Conservation (phyloP, 2,888 invertebrate genomes). For the Rotaria magnacalcarata region DNA sequence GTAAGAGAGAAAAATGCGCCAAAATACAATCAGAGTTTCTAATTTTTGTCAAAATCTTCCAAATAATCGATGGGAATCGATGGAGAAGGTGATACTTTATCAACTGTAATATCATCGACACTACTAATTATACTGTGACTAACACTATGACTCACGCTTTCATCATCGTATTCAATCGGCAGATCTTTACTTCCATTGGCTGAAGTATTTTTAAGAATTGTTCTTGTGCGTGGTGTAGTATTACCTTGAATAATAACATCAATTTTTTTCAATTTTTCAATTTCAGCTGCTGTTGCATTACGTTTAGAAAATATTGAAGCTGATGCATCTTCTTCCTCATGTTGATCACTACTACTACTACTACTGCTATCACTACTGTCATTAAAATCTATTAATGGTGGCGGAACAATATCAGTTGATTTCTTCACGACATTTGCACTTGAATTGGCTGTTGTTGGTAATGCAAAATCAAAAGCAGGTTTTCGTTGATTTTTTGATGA, state of each 20-base stretch:
- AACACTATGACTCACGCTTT: neutral
- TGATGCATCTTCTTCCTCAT: neutral
- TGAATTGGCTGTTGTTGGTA: neutral
- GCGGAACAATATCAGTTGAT: neutral
- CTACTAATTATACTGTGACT: slow-evolving; percentile 7
- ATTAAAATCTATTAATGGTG: neutral
- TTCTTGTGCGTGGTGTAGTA: neutral
- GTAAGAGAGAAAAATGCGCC: neutral
- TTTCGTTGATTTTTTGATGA: neutral
- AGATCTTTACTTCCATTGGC: neutral
- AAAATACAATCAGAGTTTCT: neutral
- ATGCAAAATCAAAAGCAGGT: neutral
- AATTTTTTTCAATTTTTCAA: neutral
- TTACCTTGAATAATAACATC: neutral
- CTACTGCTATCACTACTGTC: neutral
- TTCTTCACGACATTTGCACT: neutral
- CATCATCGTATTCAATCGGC: neutral
- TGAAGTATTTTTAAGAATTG: neutral
- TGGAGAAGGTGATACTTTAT: neutral
- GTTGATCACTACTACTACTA: neutral
- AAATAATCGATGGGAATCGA: neutral
- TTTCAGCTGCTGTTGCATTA: neutral
- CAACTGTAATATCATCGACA: neutral
- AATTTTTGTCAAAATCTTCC: neutral
- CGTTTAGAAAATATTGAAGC: neutral